Evolutionary conservation across 2,113 vertebrate genomes (phyloP).

Genomic region (Mungos mungo): DNA sequence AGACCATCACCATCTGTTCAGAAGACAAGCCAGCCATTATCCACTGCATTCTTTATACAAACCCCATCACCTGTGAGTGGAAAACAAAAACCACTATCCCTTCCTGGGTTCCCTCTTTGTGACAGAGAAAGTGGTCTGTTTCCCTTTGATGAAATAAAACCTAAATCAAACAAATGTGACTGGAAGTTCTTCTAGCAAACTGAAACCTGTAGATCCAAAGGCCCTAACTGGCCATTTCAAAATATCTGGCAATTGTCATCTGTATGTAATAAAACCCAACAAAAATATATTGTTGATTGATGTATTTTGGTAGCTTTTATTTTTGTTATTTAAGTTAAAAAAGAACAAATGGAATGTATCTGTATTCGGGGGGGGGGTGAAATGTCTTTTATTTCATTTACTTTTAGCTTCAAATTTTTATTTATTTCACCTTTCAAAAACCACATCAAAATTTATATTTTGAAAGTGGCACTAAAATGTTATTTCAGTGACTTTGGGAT

Average conservation of each 20-base stretch:
- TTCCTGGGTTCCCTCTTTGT: constrained; percentile 87
- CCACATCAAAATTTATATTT: constrained; percentile 64
- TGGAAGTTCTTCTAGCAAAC: constrained; percentile 75
- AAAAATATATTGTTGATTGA: constrained; percentile 75
- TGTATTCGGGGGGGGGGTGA: not conserved
- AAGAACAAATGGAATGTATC: not conserved
- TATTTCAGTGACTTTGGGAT: constrained; percentile 54
- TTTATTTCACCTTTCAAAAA: constrained; percentile 65
- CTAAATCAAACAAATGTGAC: constrained; percentile 59
- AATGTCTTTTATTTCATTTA: constrained; percentile 18
- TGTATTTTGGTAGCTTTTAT: constrained; percentile 23
- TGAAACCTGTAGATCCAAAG: constrained; percentile 74
- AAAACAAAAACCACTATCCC: constrained; percentile 77
- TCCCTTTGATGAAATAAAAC: constrained; percentile 76
- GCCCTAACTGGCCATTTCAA: constrained; percentile 58
- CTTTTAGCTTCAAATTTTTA: constrained; percentile 57
- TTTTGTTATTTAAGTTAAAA: constrained; percentile 56
- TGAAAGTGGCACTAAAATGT: constrained; percentile 41
- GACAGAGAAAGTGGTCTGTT: constrained; percentile 81
- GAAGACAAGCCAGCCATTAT: constrained; percentile 90
- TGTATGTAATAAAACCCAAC: constrained; percentile 68
- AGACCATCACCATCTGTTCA: constrained; percentile 94
- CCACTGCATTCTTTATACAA: constrained; percentile 86
- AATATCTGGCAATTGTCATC: constrained; percentile 69
- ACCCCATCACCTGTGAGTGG: constrained; percentile 93